Percentiles rank a stretch among this genome's conserved stretches.
Evolutionary conservation across 2,797 vertebrate species (phyloP).

Genomic region (Ambastaia sidthimunki): DNA sequence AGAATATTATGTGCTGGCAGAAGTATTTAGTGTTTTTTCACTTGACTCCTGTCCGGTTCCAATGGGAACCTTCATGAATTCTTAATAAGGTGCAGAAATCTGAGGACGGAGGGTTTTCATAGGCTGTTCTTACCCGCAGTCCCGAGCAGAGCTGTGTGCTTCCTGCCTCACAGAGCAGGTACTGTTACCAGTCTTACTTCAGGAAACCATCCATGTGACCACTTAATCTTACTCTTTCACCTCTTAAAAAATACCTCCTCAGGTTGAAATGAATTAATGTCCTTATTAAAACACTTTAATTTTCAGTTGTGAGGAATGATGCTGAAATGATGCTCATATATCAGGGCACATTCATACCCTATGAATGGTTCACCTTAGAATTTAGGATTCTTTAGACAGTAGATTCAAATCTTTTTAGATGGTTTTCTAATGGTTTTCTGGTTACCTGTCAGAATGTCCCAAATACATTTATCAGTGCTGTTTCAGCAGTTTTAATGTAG

Average conservation of each 20-base stretch:
- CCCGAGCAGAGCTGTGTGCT: slow-evolving; percentile 13
- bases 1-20: slow-evolving; percentile 29
- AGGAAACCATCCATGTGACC: slow-evolving; percentile 2
- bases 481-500: neutral
- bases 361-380: neutral
- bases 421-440: too few species aligned
- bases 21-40: slow-evolving; percentile 32
- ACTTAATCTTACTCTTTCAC: slow-evolving; percentile 13
- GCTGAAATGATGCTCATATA: neutral
- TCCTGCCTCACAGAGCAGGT: neutral
- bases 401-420: neutral
- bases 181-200: slow-evolving; percentile 5
- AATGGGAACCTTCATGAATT: slow-evolving; percentile 53
- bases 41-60: slow-evolving; percentile 32
- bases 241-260: neutral
- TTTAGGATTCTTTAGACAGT: too few species aligned
- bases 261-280: slow-evolving; percentile 18
- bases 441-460: neutral
- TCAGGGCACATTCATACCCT: neutral
- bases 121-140: slow-evolving; percentile 5
- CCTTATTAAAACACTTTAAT: slow-evolving; percentile 3
- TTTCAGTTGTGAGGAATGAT: neutral
- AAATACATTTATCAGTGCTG: neutral
- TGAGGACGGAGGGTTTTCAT: neutral
- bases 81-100: slow-evolving; percentile 51